Evolutionary conservation across 2,797 vertebrate genomes (phyloP), one percentile per base, ranked within the genome.

Genomic region (Cygnus olor): DNA sequence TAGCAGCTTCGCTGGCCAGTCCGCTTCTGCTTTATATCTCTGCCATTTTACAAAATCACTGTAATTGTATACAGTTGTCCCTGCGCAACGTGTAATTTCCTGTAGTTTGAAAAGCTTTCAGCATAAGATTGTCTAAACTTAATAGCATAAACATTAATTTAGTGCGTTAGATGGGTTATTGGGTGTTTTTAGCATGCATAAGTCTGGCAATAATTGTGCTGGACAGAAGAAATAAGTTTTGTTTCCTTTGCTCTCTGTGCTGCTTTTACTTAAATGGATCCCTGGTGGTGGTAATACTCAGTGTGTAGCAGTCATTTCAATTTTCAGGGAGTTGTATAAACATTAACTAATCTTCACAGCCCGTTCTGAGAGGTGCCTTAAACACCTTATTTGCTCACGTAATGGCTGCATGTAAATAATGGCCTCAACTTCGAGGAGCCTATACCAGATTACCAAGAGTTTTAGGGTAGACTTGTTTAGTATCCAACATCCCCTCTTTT

Each of bases 31-130:
- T 89, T 94, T 93, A 22, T 76, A 90, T 94, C 84, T 88, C 91
- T 92, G 84, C 90, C 73, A 22, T 95, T 93, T 94, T 84, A 76
- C 49, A 68, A 64, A 96, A 94, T 90, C 64, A 73, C 85, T 89
- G 64, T 96, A 96, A 92, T 95, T 95, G 87, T 92, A 64, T 87
- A 45, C 83, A 92, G 91, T 96, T 96, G 86, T 95, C 90, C 90
- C 84, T 34, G 69, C 6, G 6, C 61, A 94, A 85, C 3, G 10
- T 92, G 81, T 87, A 95, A 94, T 96, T 96, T 96, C 88, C 90
- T 95, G 91, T 85, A 90, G 88, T 93, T 96, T 92, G 90, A 93
- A 96, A 94, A 93, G 80, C 95, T 95, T 93, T 96, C 91, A 90
- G 86, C 73, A 34, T 94, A 94, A 93, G 85, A 85, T 90, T 94